Evolutionary conservation across 2,113 vertebrate genomes (phyloP), one percentile per base, ranked within the genome.

Genomic region (Cinclus mexicanus): DNA sequence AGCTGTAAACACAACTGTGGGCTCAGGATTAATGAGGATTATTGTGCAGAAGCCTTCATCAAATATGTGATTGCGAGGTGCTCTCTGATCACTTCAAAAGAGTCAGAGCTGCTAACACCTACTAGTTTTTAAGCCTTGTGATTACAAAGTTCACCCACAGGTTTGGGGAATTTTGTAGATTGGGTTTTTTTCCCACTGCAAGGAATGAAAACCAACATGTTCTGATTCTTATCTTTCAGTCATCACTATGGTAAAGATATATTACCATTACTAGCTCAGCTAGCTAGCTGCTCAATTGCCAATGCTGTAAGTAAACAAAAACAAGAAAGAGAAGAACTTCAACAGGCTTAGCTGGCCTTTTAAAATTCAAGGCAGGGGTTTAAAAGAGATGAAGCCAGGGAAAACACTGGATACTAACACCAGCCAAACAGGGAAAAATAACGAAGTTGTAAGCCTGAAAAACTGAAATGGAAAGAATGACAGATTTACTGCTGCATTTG

Each of bases 381-480:
- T 97, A 87, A 96, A 96, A 72, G 70, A 96, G 69, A 94, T 57
- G 65, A 95, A 95, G 94, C 83, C 95, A 95, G 84, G 20, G 93
- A 90, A 97, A 97, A 97, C 93, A 97, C 0, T 91, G 95, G 63
- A 91, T 91, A 70, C 68, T 77, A 87, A 92, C 64, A 89, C 44
- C 33, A 86, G 95, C 90, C 96, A 96, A 96, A 93, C 82, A 93
- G 70, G 75, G 88, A 92, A 93, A 96, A 97, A 89, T 85, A 95
- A 96, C 72, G 28, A 93, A 94, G 67, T 59, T 82, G 78, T 93
- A 89, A 93, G 90, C 92, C 96, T 68, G 64, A 97, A 97, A 81
- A 72, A 74, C 70, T 85, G 52, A 93, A 92, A 86, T 89, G 95
- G 95, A 97, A 97, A 96, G 89, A 96, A 94, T 86, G 96, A 97